A percentile compares a stretch with the other conserved stretches of the same genome.
phyloP scores from a whole-genome alignment of 1,140 invertebrate genomes.

The Galendromus occidentalis region DNA sequence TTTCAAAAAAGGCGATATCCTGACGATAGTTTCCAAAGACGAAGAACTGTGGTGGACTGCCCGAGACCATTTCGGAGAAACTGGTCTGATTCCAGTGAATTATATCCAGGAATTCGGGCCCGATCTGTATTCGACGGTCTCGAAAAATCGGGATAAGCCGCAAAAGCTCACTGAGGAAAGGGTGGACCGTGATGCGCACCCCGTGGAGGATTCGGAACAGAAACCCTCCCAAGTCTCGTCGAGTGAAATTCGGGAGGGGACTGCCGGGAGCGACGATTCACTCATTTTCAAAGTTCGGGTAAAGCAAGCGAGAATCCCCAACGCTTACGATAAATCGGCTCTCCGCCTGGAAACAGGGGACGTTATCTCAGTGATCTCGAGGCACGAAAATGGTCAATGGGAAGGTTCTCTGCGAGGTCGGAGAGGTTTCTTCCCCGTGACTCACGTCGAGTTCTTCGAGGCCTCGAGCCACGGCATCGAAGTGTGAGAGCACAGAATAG shows the following conservation, averaged over 20 bases:
- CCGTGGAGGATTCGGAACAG: neutral
- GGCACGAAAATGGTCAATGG: conserved; percentile 93
- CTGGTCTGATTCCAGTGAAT: conserved; percentile 82
- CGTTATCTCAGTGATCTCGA: conserved; percentile 82
- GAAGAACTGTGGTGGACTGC: conserved; percentile 97
- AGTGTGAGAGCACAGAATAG: too few species aligned
- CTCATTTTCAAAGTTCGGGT: conserved; percentile 74
- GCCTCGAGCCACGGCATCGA: too few species aligned
- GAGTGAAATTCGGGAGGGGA: neutral
- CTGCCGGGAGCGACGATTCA: conserved; percentile 25
- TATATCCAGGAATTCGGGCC: conserved; percentile 44
- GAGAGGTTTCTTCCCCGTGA: conserved; percentile 84
- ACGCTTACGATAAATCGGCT: conserved; percentile 90
- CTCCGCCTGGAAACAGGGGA: conserved; percentile 79
- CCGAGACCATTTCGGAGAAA: conserved; percentile 57
- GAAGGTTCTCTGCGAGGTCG: conserved; percentile 82
- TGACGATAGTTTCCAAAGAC: conserved; percentile 78
- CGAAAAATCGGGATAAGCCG: neutral
- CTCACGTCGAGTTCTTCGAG: conserved; percentile 85
- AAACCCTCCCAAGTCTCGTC: neutral
- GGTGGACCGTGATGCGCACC: too few species aligned
- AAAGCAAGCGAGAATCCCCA: conserved; percentile 72
- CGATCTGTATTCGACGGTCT: neutral
- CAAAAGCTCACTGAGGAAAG: neutral
- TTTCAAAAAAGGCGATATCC: conserved; percentile 77